phyloP scores from a whole-genome alignment of 2,888 invertebrate species.

The Hedychridium roseum region DNA sequence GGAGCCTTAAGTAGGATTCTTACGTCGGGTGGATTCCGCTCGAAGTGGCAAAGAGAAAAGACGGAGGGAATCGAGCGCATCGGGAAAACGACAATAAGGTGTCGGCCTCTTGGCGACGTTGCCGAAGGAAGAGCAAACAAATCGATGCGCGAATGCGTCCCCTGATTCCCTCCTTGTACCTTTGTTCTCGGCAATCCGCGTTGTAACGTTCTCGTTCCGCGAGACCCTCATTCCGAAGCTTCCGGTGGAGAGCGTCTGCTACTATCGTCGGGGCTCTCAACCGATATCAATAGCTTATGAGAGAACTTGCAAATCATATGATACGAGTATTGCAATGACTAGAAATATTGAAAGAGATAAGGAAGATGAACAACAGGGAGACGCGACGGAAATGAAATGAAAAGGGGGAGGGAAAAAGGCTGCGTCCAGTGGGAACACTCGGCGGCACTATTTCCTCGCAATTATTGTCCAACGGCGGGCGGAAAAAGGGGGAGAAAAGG shows the following conservation, averaged over 20 bases:
- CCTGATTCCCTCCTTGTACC: slow-evolving; percentile 43
- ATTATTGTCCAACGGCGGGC: slow-evolving; percentile 32
- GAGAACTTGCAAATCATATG: slow-evolving; percentile 13
- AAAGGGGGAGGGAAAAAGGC: slow-evolving; percentile 16
- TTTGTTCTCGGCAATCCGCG: no score
- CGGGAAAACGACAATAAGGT: slow-evolving; percentile 22
- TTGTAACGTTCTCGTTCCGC: no score
- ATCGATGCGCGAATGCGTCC: slow-evolving; percentile 52
- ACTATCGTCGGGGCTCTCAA: slow-evolving; percentile 20
- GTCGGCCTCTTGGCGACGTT: slow-evolving; percentile 22
- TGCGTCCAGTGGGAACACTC: slow-evolving; percentile 25
- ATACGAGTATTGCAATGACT: slow-evolving; percentile 24
- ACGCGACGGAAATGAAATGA: slow-evolving; percentile 22
- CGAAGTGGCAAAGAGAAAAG: slow-evolving; percentile 38
- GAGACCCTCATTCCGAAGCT: slow-evolving; percentile 26
- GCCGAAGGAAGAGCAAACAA: slow-evolving; percentile 46
- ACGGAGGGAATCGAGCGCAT: slow-evolving; percentile 32
- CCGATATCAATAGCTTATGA: slow-evolving; percentile 16
- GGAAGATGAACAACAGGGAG: slow-evolving; percentile 21
- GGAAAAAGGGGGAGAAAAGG: slow-evolving; percentile 15
- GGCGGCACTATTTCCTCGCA: slow-evolving; percentile 31
- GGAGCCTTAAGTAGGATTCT: slow-evolving; percentile 46
- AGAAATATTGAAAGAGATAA: slow-evolving; percentile 31
- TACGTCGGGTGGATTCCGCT: slow-evolving; percentile 44
- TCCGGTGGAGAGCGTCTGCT: no score